Conservation (phyloP, 2,797 vertebrate species). For the Leucoraja ocellata region DNA sequence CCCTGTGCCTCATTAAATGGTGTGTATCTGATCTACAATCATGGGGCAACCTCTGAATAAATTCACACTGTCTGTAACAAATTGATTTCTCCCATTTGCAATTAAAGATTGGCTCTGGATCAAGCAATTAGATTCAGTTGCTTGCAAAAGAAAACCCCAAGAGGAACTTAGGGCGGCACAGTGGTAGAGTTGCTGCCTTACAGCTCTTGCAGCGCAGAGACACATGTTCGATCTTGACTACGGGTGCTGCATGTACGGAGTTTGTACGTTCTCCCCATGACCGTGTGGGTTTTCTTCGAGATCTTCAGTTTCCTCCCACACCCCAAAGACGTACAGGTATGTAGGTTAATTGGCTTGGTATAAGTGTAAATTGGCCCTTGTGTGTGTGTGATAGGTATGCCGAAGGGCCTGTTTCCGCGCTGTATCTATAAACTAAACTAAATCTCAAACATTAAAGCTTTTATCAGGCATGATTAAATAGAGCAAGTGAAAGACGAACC, state of each 20-base stretch:
- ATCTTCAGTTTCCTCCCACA: no score
- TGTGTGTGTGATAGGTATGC: no score
- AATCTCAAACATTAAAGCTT: constrained; percentile 62
- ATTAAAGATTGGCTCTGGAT: constrained; percentile 70
- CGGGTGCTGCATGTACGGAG: no score
- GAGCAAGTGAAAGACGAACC: background rate
- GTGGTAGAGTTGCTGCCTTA: no score
- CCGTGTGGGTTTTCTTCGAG: no score
- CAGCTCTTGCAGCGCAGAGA: no score
- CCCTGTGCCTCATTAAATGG: constrained; percentile 60
- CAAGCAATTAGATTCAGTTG: constrained; percentile 71
- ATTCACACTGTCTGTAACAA: constrained; percentile 65
- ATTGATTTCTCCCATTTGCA: constrained; percentile 73
- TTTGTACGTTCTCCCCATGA: no score
- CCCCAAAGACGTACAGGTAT: no score
- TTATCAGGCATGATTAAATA: constrained; percentile 55
- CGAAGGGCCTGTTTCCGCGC: no score
- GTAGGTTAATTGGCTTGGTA: no score
- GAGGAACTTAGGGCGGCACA: constrained; percentile 39
- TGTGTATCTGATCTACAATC: constrained; percentile 54
- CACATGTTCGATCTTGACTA: no score
- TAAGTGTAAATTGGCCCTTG: no score
- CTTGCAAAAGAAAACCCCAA: constrained; percentile 53
- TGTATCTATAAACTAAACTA: background rate
- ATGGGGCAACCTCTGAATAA: constrained; percentile 58